Conservation (phyloP, 1,140 invertebrate genomes). For the Watersipora subatra region DNA sequence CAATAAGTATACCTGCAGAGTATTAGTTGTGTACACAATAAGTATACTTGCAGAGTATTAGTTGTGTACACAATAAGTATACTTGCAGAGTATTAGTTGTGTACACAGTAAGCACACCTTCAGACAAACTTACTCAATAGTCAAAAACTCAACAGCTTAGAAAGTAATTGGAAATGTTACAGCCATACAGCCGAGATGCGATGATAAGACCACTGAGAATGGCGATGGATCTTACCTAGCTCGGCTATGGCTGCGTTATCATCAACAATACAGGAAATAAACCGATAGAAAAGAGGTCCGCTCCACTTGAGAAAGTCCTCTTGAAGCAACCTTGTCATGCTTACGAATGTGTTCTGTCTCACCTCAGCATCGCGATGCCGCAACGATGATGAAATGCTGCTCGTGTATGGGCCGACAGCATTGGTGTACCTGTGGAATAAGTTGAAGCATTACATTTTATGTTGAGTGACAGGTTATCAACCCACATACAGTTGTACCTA, state of each 20-base stretch:
- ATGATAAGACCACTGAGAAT: no score
- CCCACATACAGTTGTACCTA: no score
- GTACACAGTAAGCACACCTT: no score
- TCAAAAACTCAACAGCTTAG: no score
- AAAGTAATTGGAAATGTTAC: no score
- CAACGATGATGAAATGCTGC: constrained; percentile 49
- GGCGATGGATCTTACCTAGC: constrained; percentile 25
- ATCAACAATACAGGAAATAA: constrained; percentile 46
- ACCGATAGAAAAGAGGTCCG: constrained; percentile 50
- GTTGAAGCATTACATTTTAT: constrained; percentile 6
- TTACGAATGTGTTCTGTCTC: constrained; percentile 47
- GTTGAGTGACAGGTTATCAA: not conserved
- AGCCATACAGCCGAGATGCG: no score
- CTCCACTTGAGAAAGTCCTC: constrained; percentile 55
- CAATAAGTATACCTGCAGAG: no score
- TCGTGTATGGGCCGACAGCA: constrained; percentile 48
- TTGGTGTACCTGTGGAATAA: constrained; percentile 45
- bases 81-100: no score
- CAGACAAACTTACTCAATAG: no score
- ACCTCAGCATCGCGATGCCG: constrained; percentile 46
- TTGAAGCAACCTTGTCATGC: constrained; percentile 48
- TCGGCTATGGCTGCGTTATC: constrained; percentile 22
- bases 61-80: no score
- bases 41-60: no score
- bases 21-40: no score